Evolutionary conservation across 2,113 vertebrate species (phyloP).

Genomic region (Ochotona curzoniae): DNA sequence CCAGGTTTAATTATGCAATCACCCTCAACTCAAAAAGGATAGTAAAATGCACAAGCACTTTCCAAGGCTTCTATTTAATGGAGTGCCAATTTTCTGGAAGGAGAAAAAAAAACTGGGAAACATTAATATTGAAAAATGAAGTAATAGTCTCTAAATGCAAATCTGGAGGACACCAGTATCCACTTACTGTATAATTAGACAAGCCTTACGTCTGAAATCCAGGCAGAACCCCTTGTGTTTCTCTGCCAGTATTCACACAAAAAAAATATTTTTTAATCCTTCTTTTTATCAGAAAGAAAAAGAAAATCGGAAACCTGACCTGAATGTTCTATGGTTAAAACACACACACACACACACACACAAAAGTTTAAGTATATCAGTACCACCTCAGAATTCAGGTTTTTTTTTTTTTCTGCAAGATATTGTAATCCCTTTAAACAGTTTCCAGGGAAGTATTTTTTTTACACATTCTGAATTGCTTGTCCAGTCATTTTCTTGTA

Average conservation of each 20-base stretch:
- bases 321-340: conserved; percentile 47
- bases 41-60: conserved; percentile 81
- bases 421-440: conserved; percentile 58
- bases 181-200: conserved; percentile 67
- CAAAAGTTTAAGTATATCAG: neutral
- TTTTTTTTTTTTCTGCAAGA: conserved; percentile 29
- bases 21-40: conserved; percentile 83
- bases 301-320: conserved; percentile 36
- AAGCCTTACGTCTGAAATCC: neutral
- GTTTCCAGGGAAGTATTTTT: conserved; percentile 70
- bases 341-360: too few species aligned
- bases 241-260: neutral
- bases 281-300: conserved; percentile 46
- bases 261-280: neutral
- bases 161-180: conserved; percentile 68
- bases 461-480: conserved; percentile 60
- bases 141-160: conserved; percentile 74
- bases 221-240: neutral
- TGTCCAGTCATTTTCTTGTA: conserved; percentile 73
- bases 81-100: conserved; percentile 83
- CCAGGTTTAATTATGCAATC: conserved; percentile 88
- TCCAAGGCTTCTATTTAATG: conserved; percentile 80
- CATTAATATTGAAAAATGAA: conserved; percentile 80
- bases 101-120: conserved; percentile 77
- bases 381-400: conserved; percentile 38